phyloP scores from a whole-genome alignment of 2,888 invertebrate species.

The Philereme transversata region DNA sequence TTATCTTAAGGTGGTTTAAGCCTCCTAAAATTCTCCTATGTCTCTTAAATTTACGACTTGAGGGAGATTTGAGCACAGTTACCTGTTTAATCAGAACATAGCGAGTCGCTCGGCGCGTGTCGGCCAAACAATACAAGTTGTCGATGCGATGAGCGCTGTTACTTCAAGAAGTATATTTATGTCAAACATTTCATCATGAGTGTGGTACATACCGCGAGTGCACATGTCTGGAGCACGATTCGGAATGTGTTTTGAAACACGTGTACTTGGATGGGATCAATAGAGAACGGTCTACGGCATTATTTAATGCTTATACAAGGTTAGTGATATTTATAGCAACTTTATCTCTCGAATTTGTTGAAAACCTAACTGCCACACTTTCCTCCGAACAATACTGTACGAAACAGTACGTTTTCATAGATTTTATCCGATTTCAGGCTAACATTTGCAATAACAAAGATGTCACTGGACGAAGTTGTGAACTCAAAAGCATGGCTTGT shows the following conservation, averaged over 20 bases:
- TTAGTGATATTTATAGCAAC: constrained; percentile 52
- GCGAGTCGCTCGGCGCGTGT: constrained; percentile 60
- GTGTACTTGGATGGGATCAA: constrained; percentile 52
- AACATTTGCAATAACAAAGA: constrained; percentile 53
- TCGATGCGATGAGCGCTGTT: constrained; percentile 40
- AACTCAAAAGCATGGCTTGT: constrained; percentile 78
- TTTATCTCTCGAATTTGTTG: constrained; percentile 35
- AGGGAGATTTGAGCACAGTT: constrained; percentile 77
- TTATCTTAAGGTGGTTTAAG: constrained; percentile 80
- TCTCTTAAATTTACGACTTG: constrained; percentile 78
- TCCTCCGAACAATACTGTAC: neutral
- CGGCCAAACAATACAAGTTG: constrained; percentile 59
- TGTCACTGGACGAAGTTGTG: constrained; percentile 78
- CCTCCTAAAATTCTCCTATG: constrained; percentile 77
- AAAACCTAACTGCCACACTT: constrained; percentile 7
- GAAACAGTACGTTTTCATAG: neutral
- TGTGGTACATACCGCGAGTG: constrained; percentile 45
- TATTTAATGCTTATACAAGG: constrained; percentile 54
- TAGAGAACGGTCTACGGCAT: constrained; percentile 34
- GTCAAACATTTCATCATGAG: constrained; percentile 43
- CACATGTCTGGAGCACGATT: constrained; percentile 42
- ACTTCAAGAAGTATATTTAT: constrained; percentile 42
- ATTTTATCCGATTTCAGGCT: constrained; percentile 54
- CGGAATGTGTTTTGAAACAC: constrained; percentile 42
- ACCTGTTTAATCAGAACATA: constrained; percentile 78